phyloP scores from a whole-genome alignment of 2,113 vertebrate species.

The Prionailurus bengalensis region DNA sequence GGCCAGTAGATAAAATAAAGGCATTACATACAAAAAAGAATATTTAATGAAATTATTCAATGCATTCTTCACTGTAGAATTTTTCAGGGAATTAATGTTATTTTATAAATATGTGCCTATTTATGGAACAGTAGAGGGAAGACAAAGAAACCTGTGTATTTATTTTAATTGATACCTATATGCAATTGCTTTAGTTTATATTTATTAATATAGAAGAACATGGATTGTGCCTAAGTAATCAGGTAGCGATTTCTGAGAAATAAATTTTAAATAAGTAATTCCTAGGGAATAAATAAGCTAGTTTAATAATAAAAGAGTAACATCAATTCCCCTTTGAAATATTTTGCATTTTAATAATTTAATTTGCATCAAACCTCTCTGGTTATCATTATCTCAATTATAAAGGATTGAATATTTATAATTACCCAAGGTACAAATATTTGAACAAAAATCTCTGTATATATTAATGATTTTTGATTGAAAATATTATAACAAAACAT shows the following conservation, averaged over 20 bases:
- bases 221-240: conserved; percentile 33
- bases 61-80: neutral
- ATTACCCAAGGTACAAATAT: conserved; percentile 65
- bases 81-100: neutral
- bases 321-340: conserved; percentile 62
- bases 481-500: neutral
- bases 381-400: conserved; percentile 67
- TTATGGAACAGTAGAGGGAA: neutral
- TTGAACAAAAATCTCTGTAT: conserved; percentile 40
- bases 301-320: conserved; percentile 53
- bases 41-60: neutral
- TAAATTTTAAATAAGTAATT: conserved; percentile 52
- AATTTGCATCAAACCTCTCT: conserved; percentile 3
- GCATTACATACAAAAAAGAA: neutral
- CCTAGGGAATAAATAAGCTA: conserved; percentile 30
- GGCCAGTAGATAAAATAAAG: neutral
- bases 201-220: conserved; percentile 21
- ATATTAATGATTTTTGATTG: conserved; percentile 52
- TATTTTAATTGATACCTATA: neutral
- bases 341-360: conserved; percentile 64
- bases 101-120: neutral
- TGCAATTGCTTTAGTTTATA: neutral
- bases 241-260: conserved; percentile 30
- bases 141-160: neutral
- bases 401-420: conserved; percentile 48